A percentile compares a stretch with the other conserved stretches of the same genome.
Evolutionary conservation across 1,140 invertebrate species (phyloP).

Genomic region (Sweltsa coloradensis): DNA sequence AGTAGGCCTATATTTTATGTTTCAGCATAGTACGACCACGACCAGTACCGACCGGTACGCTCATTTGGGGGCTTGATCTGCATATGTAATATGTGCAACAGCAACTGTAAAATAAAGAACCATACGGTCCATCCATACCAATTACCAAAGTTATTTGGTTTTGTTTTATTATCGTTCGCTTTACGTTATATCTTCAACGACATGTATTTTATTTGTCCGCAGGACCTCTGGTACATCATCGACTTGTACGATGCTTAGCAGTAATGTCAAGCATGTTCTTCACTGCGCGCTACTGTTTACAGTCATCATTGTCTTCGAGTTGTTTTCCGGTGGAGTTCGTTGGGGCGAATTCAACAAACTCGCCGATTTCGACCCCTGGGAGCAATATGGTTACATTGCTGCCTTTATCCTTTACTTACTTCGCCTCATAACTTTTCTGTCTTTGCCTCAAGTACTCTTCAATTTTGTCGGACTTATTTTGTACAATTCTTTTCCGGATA

Average conservation of each 20-base stretch:
- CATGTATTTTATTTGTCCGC: too few relatives aligned
- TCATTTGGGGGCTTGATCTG: too few relatives aligned
- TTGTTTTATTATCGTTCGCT: too few relatives aligned
- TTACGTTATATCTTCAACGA: too few relatives aligned
- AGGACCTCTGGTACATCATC: neutral
- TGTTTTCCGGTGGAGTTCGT: conserved; percentile 64
- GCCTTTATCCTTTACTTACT: conserved; percentile 56
- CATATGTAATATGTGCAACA: too few relatives aligned
- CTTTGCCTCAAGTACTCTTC: conserved; percentile 79
- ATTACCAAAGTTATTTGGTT: too few relatives aligned
- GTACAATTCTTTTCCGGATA: conserved; percentile 92
- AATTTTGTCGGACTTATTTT: conserved; percentile 83
- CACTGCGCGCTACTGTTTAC: conserved; percentile 64
- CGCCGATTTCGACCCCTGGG: conserved; percentile 61
- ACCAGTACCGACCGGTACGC: too few relatives aligned
- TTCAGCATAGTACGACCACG: too few relatives aligned
- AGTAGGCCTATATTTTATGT: too few relatives aligned
- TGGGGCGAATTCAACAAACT: conserved; percentile 42
- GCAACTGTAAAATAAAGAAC: too few relatives aligned
- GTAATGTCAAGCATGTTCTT: conserved; percentile 54
- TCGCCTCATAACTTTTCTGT: conserved; percentile 71
- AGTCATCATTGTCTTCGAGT: conserved; percentile 65
- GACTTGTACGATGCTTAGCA: conserved; percentile 47
- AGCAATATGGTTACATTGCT: conserved; percentile 58
- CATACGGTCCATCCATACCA: too few relatives aligned